These are phyloP conservation scores for Pollicipes pollicipes DNA, from an alignment of 1,140 invertebrate species.

Conservation along the genomic window DNA sequence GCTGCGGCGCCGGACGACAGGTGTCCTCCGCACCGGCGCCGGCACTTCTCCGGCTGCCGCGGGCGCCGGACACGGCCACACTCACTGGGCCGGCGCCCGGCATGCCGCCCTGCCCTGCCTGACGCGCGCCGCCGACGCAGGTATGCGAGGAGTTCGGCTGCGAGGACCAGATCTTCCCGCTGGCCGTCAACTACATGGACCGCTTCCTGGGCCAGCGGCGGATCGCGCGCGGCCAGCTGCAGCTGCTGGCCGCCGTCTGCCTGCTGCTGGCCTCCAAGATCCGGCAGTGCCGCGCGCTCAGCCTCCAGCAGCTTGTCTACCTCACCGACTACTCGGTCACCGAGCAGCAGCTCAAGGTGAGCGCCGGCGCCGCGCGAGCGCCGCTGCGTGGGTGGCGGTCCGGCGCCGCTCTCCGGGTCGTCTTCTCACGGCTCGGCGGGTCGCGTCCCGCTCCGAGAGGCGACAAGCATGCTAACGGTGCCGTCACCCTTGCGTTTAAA, in stretches of 20 bases:
- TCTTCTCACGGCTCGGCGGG: not conserved
- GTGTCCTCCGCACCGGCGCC: no score
- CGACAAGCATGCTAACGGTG: not conserved
- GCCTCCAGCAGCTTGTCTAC: constrained; percentile 60
- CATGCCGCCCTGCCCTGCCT: not conserved
- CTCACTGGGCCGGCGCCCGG: no score
- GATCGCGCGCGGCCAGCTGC: constrained; percentile 58
- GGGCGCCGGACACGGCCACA: no score
- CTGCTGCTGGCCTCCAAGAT: constrained; percentile 80
- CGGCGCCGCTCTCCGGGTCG: not conserved
- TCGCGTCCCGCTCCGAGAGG: no score
- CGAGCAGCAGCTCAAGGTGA: constrained; percentile 63
- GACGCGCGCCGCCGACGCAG: constrained; percentile 4
- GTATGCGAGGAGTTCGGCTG: constrained; percentile 25
- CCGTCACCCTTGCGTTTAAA: not conserved
- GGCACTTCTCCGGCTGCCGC: no score
- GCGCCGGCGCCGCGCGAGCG: constrained; percentile 24
- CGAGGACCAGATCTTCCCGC: constrained; percentile 75
- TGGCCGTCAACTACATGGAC: constrained; percentile 83
- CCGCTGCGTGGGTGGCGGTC: no score
- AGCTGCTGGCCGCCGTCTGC: constrained; percentile 72
- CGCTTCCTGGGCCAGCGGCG: constrained; percentile 60
- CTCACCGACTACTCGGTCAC: constrained; percentile 85
- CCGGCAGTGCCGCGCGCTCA: constrained; percentile 56
- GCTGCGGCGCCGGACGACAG: not conserved